These are phyloP conservation scores for Cephalopterus ornatus DNA, from an alignment of 2,113 vertebrate genomes.

Conservation along the genomic window DNA sequence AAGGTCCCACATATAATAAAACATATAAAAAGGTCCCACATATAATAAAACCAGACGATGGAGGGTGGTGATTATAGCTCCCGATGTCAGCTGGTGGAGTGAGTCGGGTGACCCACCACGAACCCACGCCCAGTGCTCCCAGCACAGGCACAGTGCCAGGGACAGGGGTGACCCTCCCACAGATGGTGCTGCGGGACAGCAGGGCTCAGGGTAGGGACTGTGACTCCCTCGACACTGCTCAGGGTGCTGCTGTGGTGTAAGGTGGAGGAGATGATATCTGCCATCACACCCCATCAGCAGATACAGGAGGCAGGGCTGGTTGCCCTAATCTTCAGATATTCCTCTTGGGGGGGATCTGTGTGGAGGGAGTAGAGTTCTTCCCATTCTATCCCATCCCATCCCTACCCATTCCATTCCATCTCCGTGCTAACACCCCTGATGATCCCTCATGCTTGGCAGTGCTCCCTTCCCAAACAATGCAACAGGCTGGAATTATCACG, in stretches of 20 bases:
- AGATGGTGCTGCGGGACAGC: not conserved
- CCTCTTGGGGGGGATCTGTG: rapidly evolving
- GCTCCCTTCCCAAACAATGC: not conserved
- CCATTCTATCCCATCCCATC: not conserved
- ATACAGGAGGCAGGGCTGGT: not conserved
- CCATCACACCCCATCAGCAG: rapidly evolving
- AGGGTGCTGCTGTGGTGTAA: not conserved
- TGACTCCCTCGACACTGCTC: not conserved
- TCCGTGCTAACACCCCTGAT: rapidly evolving
- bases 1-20: not conserved
- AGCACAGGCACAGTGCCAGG: too few relatives aligned
- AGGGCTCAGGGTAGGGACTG: not conserved
- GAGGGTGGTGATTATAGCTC: not conserved
- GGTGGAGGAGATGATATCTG: not conserved
- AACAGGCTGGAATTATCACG: rapidly evolving
- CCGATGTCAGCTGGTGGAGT: rapidly evolving
- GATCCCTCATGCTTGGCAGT: rapidly evolving
- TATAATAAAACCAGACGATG: not conserved
- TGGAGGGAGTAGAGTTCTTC: not conserved
- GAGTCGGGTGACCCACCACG: not conserved
- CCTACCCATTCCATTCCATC: not conserved
- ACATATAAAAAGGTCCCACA: not conserved
- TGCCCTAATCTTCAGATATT: not conserved
- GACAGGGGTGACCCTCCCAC: not conserved
- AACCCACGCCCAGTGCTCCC: not conserved